Evolutionary conservation across 2,888 invertebrate genomes (phyloP), one percentile per base, ranked within the genome.

Genomic region (Zaprionus bogoriensis): DNA sequence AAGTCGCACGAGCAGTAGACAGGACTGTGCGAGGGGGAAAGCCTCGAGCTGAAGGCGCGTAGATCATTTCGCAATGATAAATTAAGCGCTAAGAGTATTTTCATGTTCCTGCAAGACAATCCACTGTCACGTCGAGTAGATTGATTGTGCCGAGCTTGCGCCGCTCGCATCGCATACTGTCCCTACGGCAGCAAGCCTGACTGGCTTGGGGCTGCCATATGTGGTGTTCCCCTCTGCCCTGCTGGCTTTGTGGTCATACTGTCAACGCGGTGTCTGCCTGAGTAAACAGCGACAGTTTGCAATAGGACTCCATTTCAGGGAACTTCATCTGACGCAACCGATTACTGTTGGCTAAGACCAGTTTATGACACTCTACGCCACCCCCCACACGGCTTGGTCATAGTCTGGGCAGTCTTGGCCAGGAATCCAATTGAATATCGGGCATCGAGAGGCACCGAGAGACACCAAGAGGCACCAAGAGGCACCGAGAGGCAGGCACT

Each of bases 61-160:
- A 87, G 89, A 89, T 89, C 87, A 82, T 75, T 85, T 85, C 73
- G 87, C 87, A 86, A 88, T 90, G 89, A 90, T 90, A 89, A 90
- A 90, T 90, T 89, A 87, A 85, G 78, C 85, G 85, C 88, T 89
- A 90, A 90, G 88, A 89, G 90, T 89, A 68, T 90, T 90, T 90
- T 64, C 90, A 74, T 90, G 90, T 90, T 89, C 80, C 76, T 76
- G 74, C 75, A 80, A 88, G 89, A 89, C 89, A 89, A 87, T 88
- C 88, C 89, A 86, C 76, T 89, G 89, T 89, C 89, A 85, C 66
- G 78, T 67, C 74, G 67, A 72, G 83, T 83, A 90, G 89, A 89
- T 90, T 89, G 90, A 90, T 89, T 89, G 86, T 88, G 65, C 51
- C 41, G 60, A 60, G 73, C 69, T 69, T 61, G 61, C 28, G 36